A percentile compares a stretch with the other conserved stretches of the same genome.
Evolutionary conservation across 2,888 invertebrate species (phyloP).

Genomic region (Phengaris arion): DNA sequence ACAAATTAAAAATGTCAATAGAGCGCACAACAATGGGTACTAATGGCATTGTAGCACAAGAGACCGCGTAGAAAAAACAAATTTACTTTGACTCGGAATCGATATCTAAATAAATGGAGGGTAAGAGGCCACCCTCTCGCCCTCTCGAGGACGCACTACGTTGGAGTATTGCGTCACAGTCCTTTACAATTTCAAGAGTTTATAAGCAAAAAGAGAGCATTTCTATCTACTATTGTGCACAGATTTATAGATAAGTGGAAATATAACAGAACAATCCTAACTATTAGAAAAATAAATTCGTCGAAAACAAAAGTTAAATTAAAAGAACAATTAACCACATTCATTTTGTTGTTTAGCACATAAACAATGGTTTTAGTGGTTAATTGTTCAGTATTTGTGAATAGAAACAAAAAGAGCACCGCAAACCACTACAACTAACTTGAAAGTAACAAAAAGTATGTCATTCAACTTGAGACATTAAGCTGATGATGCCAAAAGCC

Average conservation of each 20-base stretch:
- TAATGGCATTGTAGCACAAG: slow-evolving; percentile 24
- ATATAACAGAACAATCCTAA: too few species aligned
- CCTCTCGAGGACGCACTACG: slow-evolving; percentile 36
- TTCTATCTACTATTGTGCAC: background rate
- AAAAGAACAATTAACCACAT: too few species aligned
- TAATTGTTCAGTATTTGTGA: background rate
- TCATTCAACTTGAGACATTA: background rate
- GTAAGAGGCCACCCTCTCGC: slow-evolving; percentile 48
- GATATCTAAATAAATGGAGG: slow-evolving; percentile 68
- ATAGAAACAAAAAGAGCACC: too few species aligned
- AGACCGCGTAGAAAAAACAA: slow-evolving; percentile 45
- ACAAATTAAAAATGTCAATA: background rate
- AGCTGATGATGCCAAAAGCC: slow-evolving; percentile 11
- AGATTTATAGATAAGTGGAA: too few species aligned
- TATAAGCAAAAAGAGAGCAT: slow-evolving; percentile 15
- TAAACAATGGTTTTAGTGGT: background rate
- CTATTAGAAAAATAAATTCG: too few species aligned
- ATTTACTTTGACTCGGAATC: slow-evolving; percentile 55
- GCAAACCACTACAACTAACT: background rate
- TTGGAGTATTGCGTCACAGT: slow-evolving; percentile 49
- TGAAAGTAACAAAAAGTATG: background rate
- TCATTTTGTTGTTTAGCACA: background rate
- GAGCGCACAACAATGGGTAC: background rate
- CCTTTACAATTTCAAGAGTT: slow-evolving; percentile 21
- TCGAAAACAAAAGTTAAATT: too few species aligned